Conservation (phyloP, 2,888 invertebrate species). For the Pseudanteris insignis region DNA sequence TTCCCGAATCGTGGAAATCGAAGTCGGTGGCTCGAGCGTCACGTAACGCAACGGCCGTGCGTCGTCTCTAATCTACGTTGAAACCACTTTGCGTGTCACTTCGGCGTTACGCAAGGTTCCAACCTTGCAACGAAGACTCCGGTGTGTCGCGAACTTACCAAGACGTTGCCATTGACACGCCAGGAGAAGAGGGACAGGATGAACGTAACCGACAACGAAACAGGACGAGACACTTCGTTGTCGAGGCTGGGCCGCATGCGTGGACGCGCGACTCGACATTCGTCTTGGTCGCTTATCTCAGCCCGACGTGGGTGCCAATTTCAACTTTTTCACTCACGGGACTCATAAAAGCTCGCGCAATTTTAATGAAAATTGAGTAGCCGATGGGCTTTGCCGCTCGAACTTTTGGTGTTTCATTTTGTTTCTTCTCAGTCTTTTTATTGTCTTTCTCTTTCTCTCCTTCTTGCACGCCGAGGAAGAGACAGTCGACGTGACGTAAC, state of each 20-base stretch:
- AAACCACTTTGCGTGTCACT: constrained; percentile 30
- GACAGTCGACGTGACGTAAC: constrained; percentile 27
- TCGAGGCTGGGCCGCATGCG: constrained; percentile 21
- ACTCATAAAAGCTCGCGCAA: constrained; percentile 31
- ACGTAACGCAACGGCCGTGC: constrained; percentile 24
- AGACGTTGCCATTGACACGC: too few species aligned
- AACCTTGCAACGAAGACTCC: constrained; percentile 36
- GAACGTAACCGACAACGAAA: constrained; percentile 29
- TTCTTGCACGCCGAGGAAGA: constrained; percentile 3
- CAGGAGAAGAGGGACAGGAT: constrained; percentile 13
- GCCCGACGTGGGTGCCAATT: constrained; percentile 27
- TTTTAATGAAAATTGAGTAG: constrained; percentile 32
- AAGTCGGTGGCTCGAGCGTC: too few species aligned
- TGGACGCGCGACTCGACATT: constrained; percentile 15
- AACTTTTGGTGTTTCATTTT: constrained; percentile 24
- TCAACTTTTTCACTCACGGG: constrained; percentile 43
- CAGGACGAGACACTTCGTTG: constrained; percentile 45
- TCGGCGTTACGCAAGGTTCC: constrained; percentile 27
- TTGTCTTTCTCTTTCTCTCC: neutral
- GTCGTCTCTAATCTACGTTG: constrained; percentile 26
- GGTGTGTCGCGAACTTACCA: too few species aligned
- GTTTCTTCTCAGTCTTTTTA: neutral
- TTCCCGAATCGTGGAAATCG: too few species aligned
- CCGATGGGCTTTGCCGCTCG: neutral
- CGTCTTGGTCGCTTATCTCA: constrained; percentile 16